Base-by-base conservation (phyloP, 2,113 vertebrate species). In the Paradoxurus hermaphroditus region DNA sequence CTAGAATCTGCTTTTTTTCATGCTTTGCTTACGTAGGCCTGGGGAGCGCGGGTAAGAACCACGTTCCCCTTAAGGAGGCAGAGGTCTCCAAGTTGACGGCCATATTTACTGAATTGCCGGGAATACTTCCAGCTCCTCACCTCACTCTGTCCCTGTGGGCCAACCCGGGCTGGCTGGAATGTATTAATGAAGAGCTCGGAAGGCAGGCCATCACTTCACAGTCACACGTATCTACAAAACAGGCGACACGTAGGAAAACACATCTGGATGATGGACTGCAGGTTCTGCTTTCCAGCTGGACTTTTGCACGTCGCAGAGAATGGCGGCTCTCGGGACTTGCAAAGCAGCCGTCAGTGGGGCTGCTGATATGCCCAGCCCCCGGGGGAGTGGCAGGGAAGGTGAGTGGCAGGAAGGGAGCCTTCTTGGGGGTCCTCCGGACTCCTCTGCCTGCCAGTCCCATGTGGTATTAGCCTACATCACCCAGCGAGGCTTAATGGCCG, bases 401-500 rank as follows among this genome's bases (percentile, higher is more conserved):
- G 49, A 91, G 62, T 73, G 92, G 39, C 92, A 86, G 95, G 49
- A 97, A 92, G 36, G 10, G 19, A 84, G 36, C n/a, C 68, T 93
- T 49, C 81, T 62, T 68, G 83, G 77, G 31, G 77, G 44, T 49
- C n/a, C 49, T 51, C 21, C 36, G 77, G 49, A 83, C 21, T 65
- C 67, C 31, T 68, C 79, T 21, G 25, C 75, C 56, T 97, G 94
- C 79, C 96, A 96, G 16, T 89, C 21, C 27, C 19, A 75, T 82
- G 29, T 86, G 94, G 53, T 67, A 95, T 31, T 13, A 46, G 68
- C 39, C 34, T 70, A 70, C 68, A 62, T 56, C 29, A 77, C 82
- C 44, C 91, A 87, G 75, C 44, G 70, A 96, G 87, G 72, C 91
- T 92, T 91, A 67, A 87, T 86, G 95, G 39, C 82, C 3, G 5